Conservation (phyloP, 64 coral and sea anemone genomes). For the Montipora capricornis region DNA sequence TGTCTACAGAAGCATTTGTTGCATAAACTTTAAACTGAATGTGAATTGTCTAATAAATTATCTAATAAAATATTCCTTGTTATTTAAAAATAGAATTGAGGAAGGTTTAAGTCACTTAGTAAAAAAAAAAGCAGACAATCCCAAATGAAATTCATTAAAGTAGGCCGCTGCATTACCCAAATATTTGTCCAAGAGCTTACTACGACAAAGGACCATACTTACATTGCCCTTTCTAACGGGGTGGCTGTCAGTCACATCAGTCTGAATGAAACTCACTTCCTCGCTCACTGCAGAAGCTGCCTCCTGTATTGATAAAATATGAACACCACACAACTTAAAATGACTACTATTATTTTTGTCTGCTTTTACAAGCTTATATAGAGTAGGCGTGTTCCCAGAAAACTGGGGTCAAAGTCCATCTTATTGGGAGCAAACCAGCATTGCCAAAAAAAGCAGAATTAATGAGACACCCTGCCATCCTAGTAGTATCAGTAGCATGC, state of each 20-base stretch:
- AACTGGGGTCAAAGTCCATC: conserved; percentile 42
- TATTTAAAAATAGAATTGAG: too few relatives aligned
- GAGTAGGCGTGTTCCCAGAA: not conserved
- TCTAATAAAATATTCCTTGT: too few relatives aligned
- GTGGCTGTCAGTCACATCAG: conserved; percentile 25
- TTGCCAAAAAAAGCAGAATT: not conserved
- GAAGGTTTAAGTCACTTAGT: too few relatives aligned
- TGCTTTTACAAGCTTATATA: too few relatives aligned
- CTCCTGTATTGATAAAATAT: not conserved
- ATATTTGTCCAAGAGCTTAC: too few relatives aligned
- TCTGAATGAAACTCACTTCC: conserved; percentile 17
- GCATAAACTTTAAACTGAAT: too few relatives aligned
- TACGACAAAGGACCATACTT: not conserved
- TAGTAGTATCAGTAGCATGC: not conserved
- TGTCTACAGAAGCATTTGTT: too few relatives aligned
- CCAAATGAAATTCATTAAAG: too few relatives aligned
- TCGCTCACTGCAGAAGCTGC: conserved; percentile 23
- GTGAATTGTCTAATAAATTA: too few relatives aligned
- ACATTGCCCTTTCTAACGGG: not conserved
- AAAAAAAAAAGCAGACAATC: too few relatives aligned
- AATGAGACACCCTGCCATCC: too few relatives aligned
- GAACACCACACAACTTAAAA: not conserved
- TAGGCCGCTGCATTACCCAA: too few relatives aligned
- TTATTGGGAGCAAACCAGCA: not conserved
- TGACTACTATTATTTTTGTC: not conserved